Conservation (phyloP, 2,888 invertebrate species). For the Ophraella communa region DNA sequence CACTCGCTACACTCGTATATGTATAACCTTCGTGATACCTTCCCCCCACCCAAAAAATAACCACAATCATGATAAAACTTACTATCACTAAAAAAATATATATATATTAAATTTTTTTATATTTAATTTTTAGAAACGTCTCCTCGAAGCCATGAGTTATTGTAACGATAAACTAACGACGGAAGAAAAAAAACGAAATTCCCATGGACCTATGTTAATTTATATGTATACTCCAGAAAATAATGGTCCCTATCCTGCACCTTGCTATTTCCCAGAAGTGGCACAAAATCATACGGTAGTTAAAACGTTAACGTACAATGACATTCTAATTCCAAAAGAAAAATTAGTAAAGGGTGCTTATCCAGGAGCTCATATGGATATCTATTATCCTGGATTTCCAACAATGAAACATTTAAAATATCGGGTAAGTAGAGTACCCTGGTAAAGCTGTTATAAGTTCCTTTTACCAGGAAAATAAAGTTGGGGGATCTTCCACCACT, state of each 20-base stretch:
- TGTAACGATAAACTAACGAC: conserved; percentile 70
- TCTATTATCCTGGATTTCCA: conserved; percentile 90
- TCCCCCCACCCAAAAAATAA: conserved; percentile 4
- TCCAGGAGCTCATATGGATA: conserved; percentile 70
- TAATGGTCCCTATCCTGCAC: conserved; percentile 66
- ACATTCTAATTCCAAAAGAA: conserved; percentile 65
- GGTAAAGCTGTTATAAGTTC: too few species aligned
- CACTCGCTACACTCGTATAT: too few species aligned
- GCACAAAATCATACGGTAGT: conserved; percentile 66
- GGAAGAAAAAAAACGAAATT: conserved; percentile 78
- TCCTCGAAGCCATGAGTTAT: conserved; percentile 79
- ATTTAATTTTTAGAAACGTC: conserved; percentile 63
- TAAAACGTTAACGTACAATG: conserved; percentile 62
- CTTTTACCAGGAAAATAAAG: too few species aligned
- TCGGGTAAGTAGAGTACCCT: conserved; percentile 63
- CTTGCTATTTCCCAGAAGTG: conserved; percentile 70
- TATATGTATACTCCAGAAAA: conserved; percentile 71
- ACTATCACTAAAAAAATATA: neutral
- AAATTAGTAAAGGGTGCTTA: conserved; percentile 74
- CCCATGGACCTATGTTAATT: conserved; percentile 85
- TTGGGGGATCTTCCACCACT: too few species aligned
- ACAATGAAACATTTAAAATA: conserved; percentile 86
- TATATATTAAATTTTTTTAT: neutral
- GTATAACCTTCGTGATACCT: too few species aligned
- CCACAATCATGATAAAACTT: too few species aligned